Evolutionary conservation across 1,140 invertebrate genomes (phyloP), one percentile per base, ranked within the genome.

Genomic region (Capitella teleta): DNA sequence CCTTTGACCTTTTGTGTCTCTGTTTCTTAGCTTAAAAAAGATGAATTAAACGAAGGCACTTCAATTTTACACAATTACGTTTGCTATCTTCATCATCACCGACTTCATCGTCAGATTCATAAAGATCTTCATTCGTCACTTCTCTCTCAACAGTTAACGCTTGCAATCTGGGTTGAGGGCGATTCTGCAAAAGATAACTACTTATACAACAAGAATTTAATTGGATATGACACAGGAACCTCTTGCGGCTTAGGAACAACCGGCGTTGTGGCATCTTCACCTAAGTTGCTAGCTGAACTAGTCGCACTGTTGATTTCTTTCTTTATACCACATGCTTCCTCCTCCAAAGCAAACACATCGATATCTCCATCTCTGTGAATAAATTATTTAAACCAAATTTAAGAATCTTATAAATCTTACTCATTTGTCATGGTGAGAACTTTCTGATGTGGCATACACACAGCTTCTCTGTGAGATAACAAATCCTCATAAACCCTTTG

Each of bases 381-480:
- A n/a, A n/a, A n/a, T n/a, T n/a, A n/a, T n/a, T n/a, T n/a, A n/a
- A n/a, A n/a, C n/a, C n/a, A n/a, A n/a, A 0, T 34, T 34, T 10
- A 34, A 10, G 16, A 12, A 34, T 34, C 10, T 16, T 12, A 34
- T 34, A 34, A 34, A 16, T 34, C 10, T 12, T 34, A 34, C 10
- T 34, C 16, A 12, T 10, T 34, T 34, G 10, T 12, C 16, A 1
- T 34, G 10, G 32, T 12, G 10, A 34, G 10, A 34, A 34, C 32
- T 12, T 34, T 34, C 32, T 34, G 5, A 16, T 16, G 30, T 2
- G 64, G 60, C 26, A 67, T 18, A 36, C 58, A 61, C 60, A 62
- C 26, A 70, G 61, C 56, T 43, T 68, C 63, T 43, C 62, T 53
- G 44, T 66, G 62, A 14, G 63, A 53, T 19, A 70, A 56, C 25